Conservation (phyloP, 2,113 vertebrate genomes). For the Crotophaga sulcirostris region DNA sequence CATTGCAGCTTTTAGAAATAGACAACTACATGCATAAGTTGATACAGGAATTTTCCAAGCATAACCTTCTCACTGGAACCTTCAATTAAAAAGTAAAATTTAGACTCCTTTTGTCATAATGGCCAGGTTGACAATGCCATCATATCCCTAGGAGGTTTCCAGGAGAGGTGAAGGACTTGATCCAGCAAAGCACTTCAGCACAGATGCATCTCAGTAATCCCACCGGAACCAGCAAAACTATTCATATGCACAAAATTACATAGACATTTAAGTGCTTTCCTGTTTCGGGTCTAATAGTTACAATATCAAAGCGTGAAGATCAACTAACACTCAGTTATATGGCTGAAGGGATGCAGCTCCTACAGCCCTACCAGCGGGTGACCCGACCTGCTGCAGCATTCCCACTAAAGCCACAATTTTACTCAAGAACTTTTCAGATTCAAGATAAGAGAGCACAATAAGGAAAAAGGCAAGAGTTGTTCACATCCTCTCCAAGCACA, state of each 20-base stretch:
- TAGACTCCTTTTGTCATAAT: background rate
- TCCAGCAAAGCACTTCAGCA: slow-evolving; percentile 26
- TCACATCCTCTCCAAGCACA: background rate
- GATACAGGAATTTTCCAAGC: background rate
- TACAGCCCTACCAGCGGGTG: background rate
- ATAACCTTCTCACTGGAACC: background rate
- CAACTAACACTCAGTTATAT: background rate
- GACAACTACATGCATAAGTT: background rate
- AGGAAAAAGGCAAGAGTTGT: background rate
- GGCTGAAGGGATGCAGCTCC: background rate
- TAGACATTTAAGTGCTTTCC: background rate
- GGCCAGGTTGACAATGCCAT: background rate
- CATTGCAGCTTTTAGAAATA: background rate
- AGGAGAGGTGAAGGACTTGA: background rate
- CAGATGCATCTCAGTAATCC: background rate
- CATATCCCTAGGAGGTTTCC: background rate
- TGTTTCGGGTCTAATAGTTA: slow-evolving; percentile 2
- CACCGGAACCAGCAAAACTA: background rate
- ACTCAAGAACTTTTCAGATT: background rate
- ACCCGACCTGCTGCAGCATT: background rate
- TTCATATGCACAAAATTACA: slow-evolving; percentile 10
- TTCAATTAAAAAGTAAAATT: background rate
- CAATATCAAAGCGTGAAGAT: background rate
- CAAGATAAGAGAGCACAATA: background rate
- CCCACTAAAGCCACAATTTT: background rate